Base-by-base conservation (phyloP, 2,888 invertebrate genomes). In the Pardosa pseudoannulata region DNA sequence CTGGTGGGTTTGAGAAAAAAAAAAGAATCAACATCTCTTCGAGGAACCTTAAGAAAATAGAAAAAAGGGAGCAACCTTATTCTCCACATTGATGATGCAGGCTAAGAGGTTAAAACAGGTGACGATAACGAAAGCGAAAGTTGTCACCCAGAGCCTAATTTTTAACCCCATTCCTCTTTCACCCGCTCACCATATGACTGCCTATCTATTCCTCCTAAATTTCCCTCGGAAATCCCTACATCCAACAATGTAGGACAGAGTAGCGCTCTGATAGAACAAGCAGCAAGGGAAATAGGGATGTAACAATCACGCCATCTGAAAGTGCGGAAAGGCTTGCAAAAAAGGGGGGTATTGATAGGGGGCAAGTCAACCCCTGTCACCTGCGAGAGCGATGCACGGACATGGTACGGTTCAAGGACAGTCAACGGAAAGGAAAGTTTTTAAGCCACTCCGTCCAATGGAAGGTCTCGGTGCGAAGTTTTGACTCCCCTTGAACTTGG, bases 401-500 rank as follows among this genome's bases (percentile, higher is more conserved):
- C 39, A 70, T 36, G 23, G 39, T 41, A 64, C 23, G 72, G 81
- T 73, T 81, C 81, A 81, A 81, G 81, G 81, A 74, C 81, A 81
- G 81, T 74, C 81, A 74, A 68, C 74, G 81, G 81, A 81, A 80
- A 46, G 72, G 72, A 72, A 72, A 80, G 72, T 32, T 41, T 28
- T 9, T 27, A 28, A 28, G 31, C n/a, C 27, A 31, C 50, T 64
- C 46, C 32, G 41, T 72, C 79, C 79, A 79, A 79, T 79, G 65
- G 70, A 36, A 39, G 64, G 41, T 70, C 70, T 79, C 39, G 6
- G 13, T 39, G 19, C 13, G 23, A 56, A 56, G 41, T 71, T 50
- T 71, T 79, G 79, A 79, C 79, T 79, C 72, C 31, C 79, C 79
- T 79, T 79, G 79, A 79, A 79, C 79, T 79, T 71, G 72, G 28